Evolutionary conservation across 2,888 invertebrate species (phyloP), one percentile per base, ranked within the genome.

Genomic region (Lysandra bellargus): DNA sequence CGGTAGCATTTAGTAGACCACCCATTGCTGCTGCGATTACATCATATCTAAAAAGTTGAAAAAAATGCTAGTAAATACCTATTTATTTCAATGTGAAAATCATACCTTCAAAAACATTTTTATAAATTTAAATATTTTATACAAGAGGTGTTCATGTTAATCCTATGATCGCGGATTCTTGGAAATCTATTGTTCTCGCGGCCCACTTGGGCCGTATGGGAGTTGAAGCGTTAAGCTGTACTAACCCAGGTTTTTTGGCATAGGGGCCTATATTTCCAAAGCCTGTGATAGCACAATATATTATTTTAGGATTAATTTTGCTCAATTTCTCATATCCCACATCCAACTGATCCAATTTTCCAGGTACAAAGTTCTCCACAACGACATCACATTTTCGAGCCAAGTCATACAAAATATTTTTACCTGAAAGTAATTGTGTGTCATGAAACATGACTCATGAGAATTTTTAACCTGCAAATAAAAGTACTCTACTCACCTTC

Each of bases 211-310:
- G 23, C 23, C 23, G 0, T 23, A 23, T 23, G 23, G 23, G 23
- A 23, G 23, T 23, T 23, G 23, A 23, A 23, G 23, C 0, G 23
- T 49, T 49, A 49, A 9, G 12, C 9, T 49, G 49, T 49, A 61
- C 84, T 85, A 85, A 95, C 83, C 99, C 99, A n/a, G 98, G 98
- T 84, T 97, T 96, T 37, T 95, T 95, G 3, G 96, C 94, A 91
- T 99, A 99, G 0, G 98, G 99, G 0, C 99, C 99, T 44, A 95
- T 94, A 0, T 96, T 94, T 0, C 99, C 99, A 89, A 98, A 99
- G 0, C 99, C 99, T 78, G 98, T 98, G 78, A 99, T 95, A 0
- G 99, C 98, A 90, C 99, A 99, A 89, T 99, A 99, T 82, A 99
- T 96, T 30, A 99, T 94, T 79, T 95, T 95, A 0, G 98, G 98